Base-by-base conservation (phyloP, 2,797 vertebrate species). In the Scolopax rusticola region DNA sequence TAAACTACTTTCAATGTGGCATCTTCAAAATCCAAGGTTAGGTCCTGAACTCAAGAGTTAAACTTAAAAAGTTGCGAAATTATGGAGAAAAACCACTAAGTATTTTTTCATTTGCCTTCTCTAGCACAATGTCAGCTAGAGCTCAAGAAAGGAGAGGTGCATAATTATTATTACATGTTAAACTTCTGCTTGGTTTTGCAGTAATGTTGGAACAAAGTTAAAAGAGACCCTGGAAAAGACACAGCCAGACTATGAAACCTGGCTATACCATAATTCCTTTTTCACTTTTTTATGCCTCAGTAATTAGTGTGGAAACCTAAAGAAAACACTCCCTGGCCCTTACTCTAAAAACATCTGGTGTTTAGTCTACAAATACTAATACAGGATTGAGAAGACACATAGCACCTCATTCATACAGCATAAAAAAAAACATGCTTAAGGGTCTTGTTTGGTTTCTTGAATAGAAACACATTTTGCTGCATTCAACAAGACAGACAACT, bases 311-410 rank as follows among this genome's bases (percentile, higher is more conserved):
- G 83, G 53, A 64, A 91, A 73, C 45, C 4, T 69, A 15, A 61
- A 77, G 64, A 88, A 84, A 78, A 92, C 63, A 30, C 54, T 93
- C 56, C 61, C 60, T 91, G 43, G 76, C 68, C 84, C 57, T 94
- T 82, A 47, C 76, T 75, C 68, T 68, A 84, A 36, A 71, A 80
- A 75, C 51, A 69, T 73, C 77, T 79, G 68, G 9, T 48, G 30
- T 82, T 93, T 63, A 61, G 63, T 9, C 59, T 67, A 7, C 54
- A 73, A 87, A 83, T 36, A 67, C 30, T 23, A 54, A 76, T 19
- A n/a, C 12, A 77, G 43, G 54, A 78, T 54, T 9, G 47, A 80
- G 43, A 60, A 53, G 51, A 57, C 45, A 79, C 50, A 53, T 7
- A 47, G 47, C 16, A 48, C 40, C 47, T 75, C 43, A 36, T 47